phyloP scores from a whole-genome alignment of 2,113 vertebrate genomes.

The Tachysurus fulvidraco region DNA sequence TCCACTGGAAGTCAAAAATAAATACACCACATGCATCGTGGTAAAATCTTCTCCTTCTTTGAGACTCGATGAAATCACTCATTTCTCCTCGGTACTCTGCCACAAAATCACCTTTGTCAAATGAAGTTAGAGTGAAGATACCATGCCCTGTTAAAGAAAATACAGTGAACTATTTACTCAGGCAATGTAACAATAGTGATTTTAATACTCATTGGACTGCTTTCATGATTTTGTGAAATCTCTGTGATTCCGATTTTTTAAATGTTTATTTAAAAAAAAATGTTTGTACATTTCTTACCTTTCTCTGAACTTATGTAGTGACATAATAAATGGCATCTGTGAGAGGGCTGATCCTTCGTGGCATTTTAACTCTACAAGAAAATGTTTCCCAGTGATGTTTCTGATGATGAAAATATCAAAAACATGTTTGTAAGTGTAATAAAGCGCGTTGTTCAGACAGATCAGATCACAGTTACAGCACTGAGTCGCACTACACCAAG shows the following conservation, averaged over 20 bases:
- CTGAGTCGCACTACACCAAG: too few species aligned
- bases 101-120: too few species aligned
- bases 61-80: constrained; percentile 1
- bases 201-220: not conserved
- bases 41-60: constrained; percentile 7
- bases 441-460: not conserved
- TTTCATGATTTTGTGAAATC: too few species aligned
- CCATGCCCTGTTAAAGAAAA: too few species aligned
- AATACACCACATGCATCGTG: not conserved
- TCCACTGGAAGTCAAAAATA: constrained; percentile 8
- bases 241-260: not conserved
- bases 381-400: not conserved
- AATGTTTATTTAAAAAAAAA: too few species aligned
- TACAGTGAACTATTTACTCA: not conserved
- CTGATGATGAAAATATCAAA: not conserved
- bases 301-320: not conserved
- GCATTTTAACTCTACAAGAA: constrained; percentile 5
- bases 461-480: not conserved
- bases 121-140: too few species aligned
- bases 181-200: not conserved
- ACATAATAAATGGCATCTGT: not conserved
- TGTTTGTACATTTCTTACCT: not conserved
- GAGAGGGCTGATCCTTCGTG: constrained; percentile 2
- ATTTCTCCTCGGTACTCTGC: not conserved
- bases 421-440: too few species aligned